Percentiles rank a stretch among this genome's conserved stretches.
Evolutionary conservation across 2,888 invertebrate genomes (phyloP).

Genomic region (Hanleya hanleyi): DNA sequence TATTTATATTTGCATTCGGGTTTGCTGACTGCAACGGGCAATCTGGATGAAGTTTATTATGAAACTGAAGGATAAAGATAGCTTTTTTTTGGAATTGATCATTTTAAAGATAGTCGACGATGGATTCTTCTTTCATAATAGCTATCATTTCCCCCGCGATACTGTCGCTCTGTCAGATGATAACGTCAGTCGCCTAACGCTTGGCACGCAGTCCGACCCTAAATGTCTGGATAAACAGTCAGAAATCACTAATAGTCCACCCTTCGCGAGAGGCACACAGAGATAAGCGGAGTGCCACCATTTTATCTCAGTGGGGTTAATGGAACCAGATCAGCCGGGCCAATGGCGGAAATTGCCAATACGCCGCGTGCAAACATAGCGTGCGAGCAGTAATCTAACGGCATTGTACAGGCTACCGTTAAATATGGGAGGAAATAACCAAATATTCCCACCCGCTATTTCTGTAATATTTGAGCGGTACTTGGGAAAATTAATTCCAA

Average conservation of each 20-base stretch:
- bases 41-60: no score
- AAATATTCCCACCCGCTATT: neutral
- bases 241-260: neutral
- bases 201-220: no score
- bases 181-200: no score
- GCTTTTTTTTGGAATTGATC: no score
- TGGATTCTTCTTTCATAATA: no score
- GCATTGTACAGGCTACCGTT: neutral
- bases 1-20: no score
- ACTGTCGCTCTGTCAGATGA: no score
- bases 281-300: neutral
- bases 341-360: slow-evolving; percentile 1
- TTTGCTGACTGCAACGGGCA: no score
- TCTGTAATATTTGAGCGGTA: neutral
- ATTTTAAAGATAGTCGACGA: no score
- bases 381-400: neutral
- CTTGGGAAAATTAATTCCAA: neutral
- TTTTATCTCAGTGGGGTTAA: neutral
- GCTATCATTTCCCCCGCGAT: no score
- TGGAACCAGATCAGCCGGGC: neutral
- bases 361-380: slow-evolving; percentile 4
- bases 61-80: no score
- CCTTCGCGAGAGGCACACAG: neutral
- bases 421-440: neutral
- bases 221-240: neutral